Evolutionary conservation across 1,140 invertebrate genomes (phyloP).

Genomic region (Lamellibrachia luymesi): DNA sequence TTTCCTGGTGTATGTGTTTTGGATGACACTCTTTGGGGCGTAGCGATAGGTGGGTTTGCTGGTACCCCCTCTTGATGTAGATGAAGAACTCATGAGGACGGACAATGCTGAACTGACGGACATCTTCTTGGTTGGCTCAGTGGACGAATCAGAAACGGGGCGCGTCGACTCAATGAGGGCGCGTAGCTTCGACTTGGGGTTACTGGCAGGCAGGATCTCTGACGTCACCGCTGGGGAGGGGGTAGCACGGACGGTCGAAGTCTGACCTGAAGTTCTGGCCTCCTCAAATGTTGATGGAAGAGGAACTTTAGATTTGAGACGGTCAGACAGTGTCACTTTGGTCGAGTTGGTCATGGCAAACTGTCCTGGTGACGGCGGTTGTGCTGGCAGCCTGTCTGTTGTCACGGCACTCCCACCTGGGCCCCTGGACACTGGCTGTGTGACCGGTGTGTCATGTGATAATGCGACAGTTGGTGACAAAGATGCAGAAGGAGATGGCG

Average conservation of each 20-base stretch:
- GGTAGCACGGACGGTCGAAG: not conserved
- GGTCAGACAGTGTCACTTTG: conserved; percentile 14
- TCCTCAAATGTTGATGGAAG: not conserved
- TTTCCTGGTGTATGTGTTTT: conserved; percentile 52
- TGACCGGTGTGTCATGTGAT: not conserved
- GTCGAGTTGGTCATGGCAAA: conserved; percentile 25
- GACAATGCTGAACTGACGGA: conserved; percentile 25
- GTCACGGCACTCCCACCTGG: not conserved
- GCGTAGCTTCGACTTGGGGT: not conserved
- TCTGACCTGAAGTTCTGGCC: not conserved
- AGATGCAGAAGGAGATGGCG: not conserved
- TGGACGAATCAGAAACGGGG: not conserved
- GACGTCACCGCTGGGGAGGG: not conserved
- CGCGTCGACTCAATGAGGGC: not conserved
- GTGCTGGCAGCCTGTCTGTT: not conserved
- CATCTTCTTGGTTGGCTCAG: not conserved
- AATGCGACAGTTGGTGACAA: not conserved
- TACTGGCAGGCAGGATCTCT: not conserved
- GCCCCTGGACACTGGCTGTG: not conserved
- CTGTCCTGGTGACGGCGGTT: conserved; percentile 25
- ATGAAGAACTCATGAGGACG: conserved; percentile 13
- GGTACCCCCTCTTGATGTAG: not conserved
- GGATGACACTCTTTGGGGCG: conserved; percentile 54
- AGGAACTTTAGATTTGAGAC: not conserved
- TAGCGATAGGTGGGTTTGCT: conserved; percentile 37